These are phyloP conservation scores for Eunapius fragilis DNA, from an alignment of 37 sponge, comb jelly and placozoan species.

Conservation along the genomic window DNA sequence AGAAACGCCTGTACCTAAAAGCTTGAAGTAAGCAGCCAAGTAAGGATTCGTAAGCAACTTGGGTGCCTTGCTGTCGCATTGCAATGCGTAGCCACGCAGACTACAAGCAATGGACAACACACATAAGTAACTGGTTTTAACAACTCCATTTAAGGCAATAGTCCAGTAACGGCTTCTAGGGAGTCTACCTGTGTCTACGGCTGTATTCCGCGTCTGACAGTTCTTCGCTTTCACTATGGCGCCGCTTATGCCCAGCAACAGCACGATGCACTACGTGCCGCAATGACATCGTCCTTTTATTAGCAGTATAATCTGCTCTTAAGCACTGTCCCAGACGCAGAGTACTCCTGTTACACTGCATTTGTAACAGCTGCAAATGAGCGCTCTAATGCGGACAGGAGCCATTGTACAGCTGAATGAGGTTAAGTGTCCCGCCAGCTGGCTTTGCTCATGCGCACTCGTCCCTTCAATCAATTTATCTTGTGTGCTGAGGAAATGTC, in stretches of 20 bases:
- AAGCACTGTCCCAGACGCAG: background rate
- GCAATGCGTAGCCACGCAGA: background rate
- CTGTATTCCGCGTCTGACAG: background rate
- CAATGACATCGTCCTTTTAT: background rate
- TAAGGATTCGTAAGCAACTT: slow-evolving; percentile 32
- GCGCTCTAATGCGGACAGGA: background rate
- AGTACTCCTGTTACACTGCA: background rate
- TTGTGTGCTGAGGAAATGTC: background rate
- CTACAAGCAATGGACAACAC: background rate
- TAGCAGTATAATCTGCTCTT: background rate
- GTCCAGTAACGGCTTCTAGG: background rate
- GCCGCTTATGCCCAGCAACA: background rate
- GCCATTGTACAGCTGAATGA: background rate
- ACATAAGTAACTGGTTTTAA: background rate
- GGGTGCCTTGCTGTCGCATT: background rate
- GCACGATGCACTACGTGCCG: background rate
- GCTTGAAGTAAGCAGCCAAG: slow-evolving; percentile 40
- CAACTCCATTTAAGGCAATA: background rate
- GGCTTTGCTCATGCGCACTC: background rate
- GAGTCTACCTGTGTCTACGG: background rate
- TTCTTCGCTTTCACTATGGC: background rate
- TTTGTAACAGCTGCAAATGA: background rate
- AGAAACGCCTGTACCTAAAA: slow-evolving; percentile 41
- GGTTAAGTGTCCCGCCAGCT: background rate
- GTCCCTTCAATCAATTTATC: background rate